A percentile compares a stretch with the other conserved stretches of the same genome.
phyloP scores from a whole-genome alignment of 2,113 vertebrate genomes.

The Pseudopodoces humilis region DNA sequence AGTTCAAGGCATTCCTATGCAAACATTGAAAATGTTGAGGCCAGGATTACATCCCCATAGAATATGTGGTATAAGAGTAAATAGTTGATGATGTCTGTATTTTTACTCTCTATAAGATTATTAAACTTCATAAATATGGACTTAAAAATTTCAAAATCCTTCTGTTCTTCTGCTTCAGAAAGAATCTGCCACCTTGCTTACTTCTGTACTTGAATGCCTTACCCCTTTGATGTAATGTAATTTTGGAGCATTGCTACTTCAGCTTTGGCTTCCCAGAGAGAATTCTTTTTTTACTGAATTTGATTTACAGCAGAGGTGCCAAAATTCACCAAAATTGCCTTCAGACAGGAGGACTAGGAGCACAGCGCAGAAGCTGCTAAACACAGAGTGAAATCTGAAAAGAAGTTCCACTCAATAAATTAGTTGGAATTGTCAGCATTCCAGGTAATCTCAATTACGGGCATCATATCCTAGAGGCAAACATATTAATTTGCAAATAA shows the following conservation, averaged over 20 bases:
- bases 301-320: neutral
- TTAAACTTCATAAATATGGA: neutral
- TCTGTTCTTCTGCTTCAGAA: neutral
- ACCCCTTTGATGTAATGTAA: neutral
- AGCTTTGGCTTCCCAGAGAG: neutral
- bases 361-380: neutral
- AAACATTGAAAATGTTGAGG: neutral
- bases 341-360: neutral
- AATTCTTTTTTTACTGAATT: neutral
- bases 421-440: neutral
- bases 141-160: neutral
- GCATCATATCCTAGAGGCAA: neutral
- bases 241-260: neutral
- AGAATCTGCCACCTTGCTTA: neutral
- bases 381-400: neutral
- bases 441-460: neutral
- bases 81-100: neutral
- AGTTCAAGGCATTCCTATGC: neutral
- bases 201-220: neutral
- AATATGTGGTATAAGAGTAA: neutral
- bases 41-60: neutral
- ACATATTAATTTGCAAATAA: neutral
- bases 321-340: neutral
- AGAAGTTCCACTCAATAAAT: neutral
- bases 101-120: neutral